A percentile compares a stretch with the other conserved stretches of the same genome.
These are phyloP conservation scores for Diplogasteroides magnus DNA, from an alignment of 1,140 invertebrate genomes.

Conservation along the genomic window DNA sequence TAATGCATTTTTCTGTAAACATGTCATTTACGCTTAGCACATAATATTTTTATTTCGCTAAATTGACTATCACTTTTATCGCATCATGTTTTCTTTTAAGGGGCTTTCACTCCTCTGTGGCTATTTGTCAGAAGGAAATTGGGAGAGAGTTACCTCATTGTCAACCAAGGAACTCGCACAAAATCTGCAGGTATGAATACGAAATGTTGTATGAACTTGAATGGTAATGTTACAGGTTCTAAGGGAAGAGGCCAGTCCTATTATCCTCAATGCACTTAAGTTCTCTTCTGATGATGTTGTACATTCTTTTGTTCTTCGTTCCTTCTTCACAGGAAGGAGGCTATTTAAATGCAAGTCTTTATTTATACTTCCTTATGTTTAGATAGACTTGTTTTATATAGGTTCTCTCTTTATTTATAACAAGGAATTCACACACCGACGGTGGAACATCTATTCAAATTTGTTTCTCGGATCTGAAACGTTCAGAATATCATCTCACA, in stretches of 20 bases:
- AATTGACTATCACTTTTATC: no score
- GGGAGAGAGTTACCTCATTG: neutral
- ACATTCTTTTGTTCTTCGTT: slow-evolving; percentile 18
- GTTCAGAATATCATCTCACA: no score
- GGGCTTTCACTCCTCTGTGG: neutral
- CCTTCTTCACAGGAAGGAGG: slow-evolving; percentile 15
- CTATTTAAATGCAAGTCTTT: slow-evolving; percentile 18
- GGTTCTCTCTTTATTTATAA: no score
- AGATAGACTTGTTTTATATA: neutral
- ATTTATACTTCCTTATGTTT: neutral
- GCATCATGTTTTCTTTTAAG: neutral
- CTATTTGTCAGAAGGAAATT: neutral
- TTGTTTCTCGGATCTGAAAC: no score
- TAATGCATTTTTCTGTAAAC: no score
- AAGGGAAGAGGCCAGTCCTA: slow-evolving; percentile 1
- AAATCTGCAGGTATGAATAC: neutral
- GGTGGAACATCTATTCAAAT: no score
- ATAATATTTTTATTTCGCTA: no score
- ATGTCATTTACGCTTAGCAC: no score
- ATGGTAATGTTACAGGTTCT: neutral
- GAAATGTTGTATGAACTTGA: slow-evolving; percentile 7
- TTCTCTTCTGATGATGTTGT: slow-evolving; percentile 21
- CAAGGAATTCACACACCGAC: no score
- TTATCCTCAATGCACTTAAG: slow-evolving; percentile 8
- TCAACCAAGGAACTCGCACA: neutral